Evolutionary conservation across 1,140 invertebrate species (phyloP), one percentile per base, ranked within the genome.

Genomic region (Eurosta solidaginis): DNA sequence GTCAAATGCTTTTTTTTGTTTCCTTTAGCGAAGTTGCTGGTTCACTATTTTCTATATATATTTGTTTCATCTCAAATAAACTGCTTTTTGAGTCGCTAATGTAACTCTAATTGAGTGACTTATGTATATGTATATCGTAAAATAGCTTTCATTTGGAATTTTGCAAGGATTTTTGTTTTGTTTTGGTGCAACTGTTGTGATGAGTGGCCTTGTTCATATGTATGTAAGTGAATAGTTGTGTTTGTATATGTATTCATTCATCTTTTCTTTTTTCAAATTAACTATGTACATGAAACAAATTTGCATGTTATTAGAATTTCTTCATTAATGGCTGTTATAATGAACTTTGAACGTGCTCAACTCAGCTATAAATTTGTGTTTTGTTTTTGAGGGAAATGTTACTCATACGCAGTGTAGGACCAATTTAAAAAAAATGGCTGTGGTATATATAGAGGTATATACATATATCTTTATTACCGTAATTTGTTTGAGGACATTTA

Each of bases 131-230:
- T n/a, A n/a, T n/a, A n/a, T n/a, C n/a, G n/a, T 2, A 22, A 27
- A 1, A 63, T 9, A 68, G 59, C 59, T 68, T 68, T 68, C 33
- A 42, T n/a, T 68, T 68, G 36, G 59, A 68, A 68, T 68, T n/a
- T 42, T 29, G 36, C 59, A 68, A 68, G 59, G 59, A 42, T 68
- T 40, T 68, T 9, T n/a, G n/a, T n/a, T n/a, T n/a, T n/a, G n/a
- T 68, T 63, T 68, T 42, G 59, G 33, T 10, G 59, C 36, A 40
- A 20, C 7, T 42, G 29, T 68, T 68, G 6, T n/a, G 36, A 68
- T 68, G 17, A 40, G 14, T 68, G 59, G 59, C 59, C 59, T 68
- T 68, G 59, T 68, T 59, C 27, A 12, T 59, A 27, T n/a, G 54
- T 14, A 22, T 33, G 12, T 59, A 59, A n/a, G 27, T 59, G 33